Base-by-base conservation (phyloP, 2,797 vertebrate genomes). In the Sebastes vulpes region DNA sequence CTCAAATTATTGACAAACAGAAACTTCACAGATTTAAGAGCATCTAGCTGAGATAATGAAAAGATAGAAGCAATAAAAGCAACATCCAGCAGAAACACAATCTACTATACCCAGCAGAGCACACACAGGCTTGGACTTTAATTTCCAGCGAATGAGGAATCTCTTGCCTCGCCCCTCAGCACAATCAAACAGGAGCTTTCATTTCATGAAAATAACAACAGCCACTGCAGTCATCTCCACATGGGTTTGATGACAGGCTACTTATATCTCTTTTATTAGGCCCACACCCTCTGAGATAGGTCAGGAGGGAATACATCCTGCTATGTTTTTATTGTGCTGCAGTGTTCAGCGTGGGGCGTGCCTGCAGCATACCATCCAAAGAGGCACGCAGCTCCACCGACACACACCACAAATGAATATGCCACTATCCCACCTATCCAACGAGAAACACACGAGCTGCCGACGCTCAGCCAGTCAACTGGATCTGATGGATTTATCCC, bases 261-360 rank as follows among this genome's bases (percentile, higher is more conserved):
- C 88, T 92, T 92, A 84, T 88, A 89, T 89, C 81, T 84, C 59
- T 90, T 92, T 92, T 93, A 94, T 93, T 89, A 86, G 82, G 63
- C 79, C 76, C 77, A 81, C 70, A 28, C 66, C 82, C 75, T 64
- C 71, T 46, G 75, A 77, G 75, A 86, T 82, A 18, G 81, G 81
- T 85, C 84, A 82, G 79, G 20, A 60, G 79, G 83, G 86, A 90
- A 53, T 8, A 31, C 80, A 68, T 82, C 76, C 82, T 69, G 82
- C 75, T 53, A 66, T 77, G 75, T 83, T 88, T 88, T 91, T 89
- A 90, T 91, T 88, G 79, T 73, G 48, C 76, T 79, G 87, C 75
- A 74, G 78, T 11, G 1, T 64, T 65, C 38, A 25, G 68, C 21
- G 9, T 46, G 32, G 63, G 63, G n/a, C 5, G 16, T 48, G 82